Evolutionary conservation across 2,888 invertebrate genomes (phyloP).

Genomic region (Chironomus tentans): DNA sequence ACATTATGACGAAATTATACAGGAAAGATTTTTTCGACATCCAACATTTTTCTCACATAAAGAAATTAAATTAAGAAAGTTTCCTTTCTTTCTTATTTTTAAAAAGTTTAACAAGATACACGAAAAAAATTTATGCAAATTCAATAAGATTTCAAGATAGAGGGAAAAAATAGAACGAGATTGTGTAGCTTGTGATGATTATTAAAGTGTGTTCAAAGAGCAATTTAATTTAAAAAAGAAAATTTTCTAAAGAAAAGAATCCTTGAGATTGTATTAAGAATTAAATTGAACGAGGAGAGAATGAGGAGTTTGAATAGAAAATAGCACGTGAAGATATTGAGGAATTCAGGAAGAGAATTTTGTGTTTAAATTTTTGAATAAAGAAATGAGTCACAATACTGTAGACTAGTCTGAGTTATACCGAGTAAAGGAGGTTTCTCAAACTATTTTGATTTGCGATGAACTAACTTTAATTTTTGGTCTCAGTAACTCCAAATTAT

Average conservation of each 20-base stretch:
- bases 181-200: neutral
- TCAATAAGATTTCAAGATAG: neutral
- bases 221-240: neutral
- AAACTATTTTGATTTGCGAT: too few species aligned
- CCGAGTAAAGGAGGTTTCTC: too few species aligned
- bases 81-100: neutral
- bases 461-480: too few species aligned
- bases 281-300: too few species aligned
- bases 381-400: too few species aligned
- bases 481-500: too few species aligned
- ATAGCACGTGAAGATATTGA: too few species aligned
- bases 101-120: neutral
- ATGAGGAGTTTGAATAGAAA: too few species aligned
- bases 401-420: too few species aligned
- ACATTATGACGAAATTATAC: neutral
- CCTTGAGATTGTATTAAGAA: too few species aligned
- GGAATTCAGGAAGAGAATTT: too few species aligned
- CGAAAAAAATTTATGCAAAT: conserved; percentile 19
- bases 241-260: neutral
- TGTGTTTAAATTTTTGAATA: too few species aligned
- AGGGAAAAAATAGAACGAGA: neutral
- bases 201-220: neutral
- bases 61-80: conserved; percentile 7
- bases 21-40: neutral
- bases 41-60: neutral